Conservation (phyloP, 2,888 invertebrate genomes). For the Nephrotoma guestfalica region DNA sequence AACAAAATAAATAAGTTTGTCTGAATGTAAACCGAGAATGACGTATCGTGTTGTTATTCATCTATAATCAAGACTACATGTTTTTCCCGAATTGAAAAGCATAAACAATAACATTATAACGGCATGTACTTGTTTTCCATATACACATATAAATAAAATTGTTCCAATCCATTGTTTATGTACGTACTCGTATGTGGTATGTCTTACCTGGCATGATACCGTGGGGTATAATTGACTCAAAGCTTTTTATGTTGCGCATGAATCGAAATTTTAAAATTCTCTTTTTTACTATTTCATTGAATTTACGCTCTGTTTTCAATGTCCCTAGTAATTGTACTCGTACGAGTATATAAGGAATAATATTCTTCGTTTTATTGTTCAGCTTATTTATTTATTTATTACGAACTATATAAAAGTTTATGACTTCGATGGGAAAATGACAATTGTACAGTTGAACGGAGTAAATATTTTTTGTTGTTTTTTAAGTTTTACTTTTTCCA, state of each 20-base stretch:
- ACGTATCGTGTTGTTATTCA: neutral
- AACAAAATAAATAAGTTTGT: neutral
- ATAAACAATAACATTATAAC: neutral
- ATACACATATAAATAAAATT: neutral
- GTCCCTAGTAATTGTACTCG: neutral
- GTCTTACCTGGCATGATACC: too few species aligned
- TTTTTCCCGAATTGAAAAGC: neutral
- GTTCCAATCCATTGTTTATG: neutral
- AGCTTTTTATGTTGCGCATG: neutral
- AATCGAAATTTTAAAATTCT: neutral
- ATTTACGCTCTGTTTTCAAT: neutral
- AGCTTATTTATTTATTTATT: neutral
- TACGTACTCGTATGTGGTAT: neutral
- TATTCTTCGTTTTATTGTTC: neutral
- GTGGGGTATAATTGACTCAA: neutral
- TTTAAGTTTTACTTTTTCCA: too few species aligned
- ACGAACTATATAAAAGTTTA: neutral
- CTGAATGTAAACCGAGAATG: neutral
- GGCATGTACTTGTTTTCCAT: neutral
- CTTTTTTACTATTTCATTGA: neutral
- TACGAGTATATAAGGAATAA: neutral
- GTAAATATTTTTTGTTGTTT: too few species aligned
- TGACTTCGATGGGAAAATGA: neutral
- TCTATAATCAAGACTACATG: neutral
- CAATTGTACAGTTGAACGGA: neutral